Conservation (phyloP, 1,140 invertebrate species). For the Bathynomus jamesi region DNA sequence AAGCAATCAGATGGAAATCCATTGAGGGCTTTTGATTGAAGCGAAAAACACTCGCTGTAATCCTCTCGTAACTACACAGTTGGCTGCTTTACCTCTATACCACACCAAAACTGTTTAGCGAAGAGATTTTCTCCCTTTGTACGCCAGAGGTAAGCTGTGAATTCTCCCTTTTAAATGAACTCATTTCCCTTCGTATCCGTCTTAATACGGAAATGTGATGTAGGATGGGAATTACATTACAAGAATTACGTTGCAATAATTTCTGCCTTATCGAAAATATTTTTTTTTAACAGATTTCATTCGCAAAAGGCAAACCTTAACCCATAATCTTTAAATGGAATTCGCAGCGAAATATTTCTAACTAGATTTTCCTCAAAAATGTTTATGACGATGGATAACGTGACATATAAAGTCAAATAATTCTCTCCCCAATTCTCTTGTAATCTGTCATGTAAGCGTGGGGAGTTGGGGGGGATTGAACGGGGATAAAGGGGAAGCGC, state of each 20-base stretch:
- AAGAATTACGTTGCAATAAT: no score
- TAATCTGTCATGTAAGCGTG: background rate
- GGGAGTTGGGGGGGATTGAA: background rate
- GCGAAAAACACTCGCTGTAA: background rate
- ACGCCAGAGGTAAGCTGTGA: background rate
- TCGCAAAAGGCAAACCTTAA: no score
- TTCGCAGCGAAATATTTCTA: no score
- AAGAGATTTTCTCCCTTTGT: background rate
- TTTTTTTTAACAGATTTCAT: no score
- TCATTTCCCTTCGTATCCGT: background rate
- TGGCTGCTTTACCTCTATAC: background rate
- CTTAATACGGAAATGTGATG: background rate
- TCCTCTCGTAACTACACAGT: background rate
- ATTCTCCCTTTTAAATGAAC: background rate
- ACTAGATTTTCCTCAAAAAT: background rate
- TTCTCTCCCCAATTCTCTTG: background rate
- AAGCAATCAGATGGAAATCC: slow-evolving; percentile 1
- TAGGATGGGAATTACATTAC: background rate
- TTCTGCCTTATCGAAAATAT: background rate
- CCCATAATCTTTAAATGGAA: no score
- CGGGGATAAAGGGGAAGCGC: slow-evolving; percentile 8
- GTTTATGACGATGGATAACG: background rate
- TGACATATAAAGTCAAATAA: background rate
- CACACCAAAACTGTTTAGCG: background rate
- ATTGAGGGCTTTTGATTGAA: background rate